Evolutionary conservation across 2,797 vertebrate genomes (phyloP).

Genomic region (Notolepis coatsorum): DNA sequence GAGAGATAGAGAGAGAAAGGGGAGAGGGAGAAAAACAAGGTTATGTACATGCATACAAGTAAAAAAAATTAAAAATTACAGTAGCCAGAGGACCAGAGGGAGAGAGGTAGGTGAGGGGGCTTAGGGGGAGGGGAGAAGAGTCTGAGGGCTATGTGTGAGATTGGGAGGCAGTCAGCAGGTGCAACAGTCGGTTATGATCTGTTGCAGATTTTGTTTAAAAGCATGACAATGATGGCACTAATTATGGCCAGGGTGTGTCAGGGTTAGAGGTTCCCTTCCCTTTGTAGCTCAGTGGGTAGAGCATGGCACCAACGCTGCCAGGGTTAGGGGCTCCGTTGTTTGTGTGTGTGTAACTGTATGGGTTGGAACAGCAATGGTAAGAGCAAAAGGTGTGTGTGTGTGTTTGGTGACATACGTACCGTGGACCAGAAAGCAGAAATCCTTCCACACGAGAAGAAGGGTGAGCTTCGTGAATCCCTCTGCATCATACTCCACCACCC

Average conservation of each 20-base stretch:
- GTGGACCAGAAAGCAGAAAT: slow-evolving; percentile 98
- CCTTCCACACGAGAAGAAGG: slow-evolving; percentile 96
- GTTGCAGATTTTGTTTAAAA: no score
- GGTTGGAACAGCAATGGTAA: slow-evolving; percentile 22
- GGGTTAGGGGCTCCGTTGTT: no score
- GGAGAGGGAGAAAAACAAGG: background rate
- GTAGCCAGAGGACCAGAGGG: background rate
- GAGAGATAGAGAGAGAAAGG: background rate
- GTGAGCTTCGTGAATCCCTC: slow-evolving; percentile 99
- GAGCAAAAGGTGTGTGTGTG: slow-evolving; percentile 1
- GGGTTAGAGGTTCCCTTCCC: no score
- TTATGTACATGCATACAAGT: no score
- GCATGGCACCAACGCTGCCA: no score
- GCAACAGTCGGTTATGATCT: no score
- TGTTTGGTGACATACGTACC: slow-evolving; percentile 79
- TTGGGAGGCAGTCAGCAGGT: no score
- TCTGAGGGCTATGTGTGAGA: no score
- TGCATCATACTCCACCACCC: slow-evolving; percentile 97
- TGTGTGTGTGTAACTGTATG: background rate
- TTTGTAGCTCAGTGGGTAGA: no score
- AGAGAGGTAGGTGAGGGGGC: background rate
- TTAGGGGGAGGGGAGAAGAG: no score
- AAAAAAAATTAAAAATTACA: background rate
- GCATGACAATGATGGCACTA: no score
- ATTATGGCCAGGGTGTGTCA: no score